Conservation (phyloP, 1,140 invertebrate species). For the Delia radicum region DNA sequence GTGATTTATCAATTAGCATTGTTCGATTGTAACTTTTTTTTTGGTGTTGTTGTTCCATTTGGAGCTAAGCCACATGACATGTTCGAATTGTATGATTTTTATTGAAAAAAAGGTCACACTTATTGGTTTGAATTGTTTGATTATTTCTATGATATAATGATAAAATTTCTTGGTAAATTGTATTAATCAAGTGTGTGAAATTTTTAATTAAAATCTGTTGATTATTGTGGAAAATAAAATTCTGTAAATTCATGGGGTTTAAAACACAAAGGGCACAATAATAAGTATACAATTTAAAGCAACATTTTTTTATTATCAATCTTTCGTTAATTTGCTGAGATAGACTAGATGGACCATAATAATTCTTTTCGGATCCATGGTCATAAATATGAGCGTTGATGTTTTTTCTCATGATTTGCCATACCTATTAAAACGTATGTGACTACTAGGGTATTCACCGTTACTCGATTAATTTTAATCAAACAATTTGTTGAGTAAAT, state of each 20-base stretch:
- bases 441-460: too few relatives aligned
- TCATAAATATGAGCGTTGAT: too few relatives aligned
- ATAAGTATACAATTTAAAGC: too few relatives aligned
- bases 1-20: slow-evolving; percentile 21
- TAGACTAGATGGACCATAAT: too few relatives aligned
- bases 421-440: too few relatives aligned
- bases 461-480: too few relatives aligned
- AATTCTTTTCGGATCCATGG: too few relatives aligned
- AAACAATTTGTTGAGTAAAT: too few relatives aligned
- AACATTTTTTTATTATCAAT: too few relatives aligned
- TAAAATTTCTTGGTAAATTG: slow-evolving; percentile 41
- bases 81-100: background rate
- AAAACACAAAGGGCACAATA: background rate
- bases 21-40: background rate
- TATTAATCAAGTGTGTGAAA: slow-evolving; percentile 55
- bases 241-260: background rate
- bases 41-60: background rate
- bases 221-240: background rate
- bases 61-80: background rate
- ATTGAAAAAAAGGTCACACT: background rate
- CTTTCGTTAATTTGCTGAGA: too few relatives aligned
- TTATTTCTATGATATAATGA: background rate
- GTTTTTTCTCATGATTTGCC: too few relatives aligned
- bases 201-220: slow-evolving; percentile 50
- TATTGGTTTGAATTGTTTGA: background rate